phyloP scores from a whole-genome alignment of 2,888 invertebrate species.

The Elgonia sp. region DNA sequence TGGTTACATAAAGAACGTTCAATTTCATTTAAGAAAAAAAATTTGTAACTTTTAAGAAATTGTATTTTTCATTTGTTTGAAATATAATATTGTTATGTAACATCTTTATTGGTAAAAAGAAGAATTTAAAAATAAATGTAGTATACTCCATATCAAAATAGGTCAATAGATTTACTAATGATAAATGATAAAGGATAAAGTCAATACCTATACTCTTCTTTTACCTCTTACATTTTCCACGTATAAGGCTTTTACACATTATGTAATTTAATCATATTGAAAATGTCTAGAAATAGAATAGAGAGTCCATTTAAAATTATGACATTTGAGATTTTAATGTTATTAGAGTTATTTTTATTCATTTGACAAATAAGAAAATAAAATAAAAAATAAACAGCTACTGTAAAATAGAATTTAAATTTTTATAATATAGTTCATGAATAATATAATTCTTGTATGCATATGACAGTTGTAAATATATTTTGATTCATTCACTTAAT shows the following conservation, averaged over 20 bases:
- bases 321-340: not conserved
- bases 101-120: slow-evolving; percentile 23
- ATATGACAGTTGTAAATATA: too few relatives aligned
- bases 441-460: too few relatives aligned
- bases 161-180: slow-evolving; percentile 55
- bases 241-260: slow-evolving; percentile 23
- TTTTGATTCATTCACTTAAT: too few relatives aligned
- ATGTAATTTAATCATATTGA: slow-evolving; percentile 30
- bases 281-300: not conserved
- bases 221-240: slow-evolving; percentile 10
- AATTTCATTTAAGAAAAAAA: too few relatives aligned
- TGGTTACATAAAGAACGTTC: too few relatives aligned
- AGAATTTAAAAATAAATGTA: slow-evolving; percentile 43
- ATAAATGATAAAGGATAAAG: slow-evolving; percentile 51
- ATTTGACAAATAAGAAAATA: not conserved
- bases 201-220: slow-evolving; percentile 34
- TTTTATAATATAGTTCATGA: too few relatives aligned
- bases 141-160: slow-evolving; percentile 43
- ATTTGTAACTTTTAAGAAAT: too few relatives aligned
- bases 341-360: not conserved
- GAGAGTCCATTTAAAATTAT: not conserved
- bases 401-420: too few relatives aligned
- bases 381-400: too few relatives aligned
- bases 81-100: slow-evolving; percentile 20
- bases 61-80: too few relatives aligned